Base-by-base conservation (phyloP, 2,888 invertebrate species). In the Lepeophtheirus nordmannii region DNA sequence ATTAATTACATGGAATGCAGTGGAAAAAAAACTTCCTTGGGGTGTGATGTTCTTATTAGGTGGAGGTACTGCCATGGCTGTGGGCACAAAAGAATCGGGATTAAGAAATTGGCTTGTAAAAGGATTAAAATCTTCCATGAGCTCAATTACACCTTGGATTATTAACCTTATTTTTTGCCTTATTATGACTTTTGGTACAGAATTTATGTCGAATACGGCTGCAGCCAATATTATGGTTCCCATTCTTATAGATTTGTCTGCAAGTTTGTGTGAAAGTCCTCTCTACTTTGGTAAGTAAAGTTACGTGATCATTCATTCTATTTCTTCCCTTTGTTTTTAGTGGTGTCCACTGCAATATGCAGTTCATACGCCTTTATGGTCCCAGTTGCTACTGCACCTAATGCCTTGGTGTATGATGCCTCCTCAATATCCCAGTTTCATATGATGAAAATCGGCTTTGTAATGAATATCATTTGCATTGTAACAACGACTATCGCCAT, bases 321-420 rank as follows among this genome's bases (percentile, higher is more conserved):
- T 30, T 7, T 30, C 7, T 30, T 30, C 30, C 2, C 30, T 7
- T 30, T n/a, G n/a, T n/a, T n/a, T 30, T 62, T 62, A 17, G 17
- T 92, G 84, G 79, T 92, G 71, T 91, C 93, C 0, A 89, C 89
- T 0, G 83, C 91, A 0, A 78, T 93, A 30, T 86, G 89, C 3
- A 89, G 90, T 74, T 91, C 91, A 65, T 90, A 90, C 79, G 90
- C 80, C 37, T 80, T 92, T 81, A 90, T 90, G 80, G 80, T 94
- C 75, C 93, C 92, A 0, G 92, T 93, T 14, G 92, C 91, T 61
- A 93, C 93, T 0, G 92, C 93, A 1, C 92, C 93, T 17, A 94
- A 94, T 76, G 93, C 94, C 5, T 88, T 96, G 68, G 91, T 88
- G 0, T 87, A 87, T 22, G 87, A 86, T 0, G 86, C 87, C 12